Base-by-base conservation (phyloP, 2,888 invertebrate species). In the Noctua fimbriata region DNA sequence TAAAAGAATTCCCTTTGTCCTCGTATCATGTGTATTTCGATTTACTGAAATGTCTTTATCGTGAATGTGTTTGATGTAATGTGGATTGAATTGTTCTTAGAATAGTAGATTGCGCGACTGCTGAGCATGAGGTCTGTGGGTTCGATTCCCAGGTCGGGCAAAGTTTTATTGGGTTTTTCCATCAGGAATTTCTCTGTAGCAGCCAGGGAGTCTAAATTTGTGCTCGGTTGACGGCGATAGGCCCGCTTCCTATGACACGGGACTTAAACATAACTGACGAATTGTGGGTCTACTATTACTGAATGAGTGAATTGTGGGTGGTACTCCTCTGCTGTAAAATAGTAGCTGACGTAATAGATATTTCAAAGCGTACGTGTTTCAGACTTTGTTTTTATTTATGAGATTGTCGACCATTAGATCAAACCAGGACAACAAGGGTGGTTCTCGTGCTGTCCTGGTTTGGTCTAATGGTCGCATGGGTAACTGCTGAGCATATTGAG, bases 1-100 rank as follows among this genome's bases (percentile, higher is more conserved):
- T 78, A 78, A 89, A 79, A 79, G 77, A 78, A 86, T 74, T 85
- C 78, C 69, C 73, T 87, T 85, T 89, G 78, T 79, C 81, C 77
- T 89, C 71, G 58, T 82, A 76, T 65, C 55, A 77, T 69, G 69
- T 82, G 71, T 81, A 78, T 79, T 79, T 78, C 71, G 65, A 76
- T 84, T 78, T 78, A 73, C 76, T 32, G 73, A 69, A 81, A 76
- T 52, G 16, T 73, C 63, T 73, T 87, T 85, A 70, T 76, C 49
- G 41, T 63, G 60, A 72, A 76, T 52, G 67, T 74, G 5, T 73
- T 63, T 84, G 70, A 76, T 65, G 60, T 73, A 60, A 71, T 73
- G 36, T 65, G 21, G 32, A 63, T 86, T 71, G 41, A 67, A 65
- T 74, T 63, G 78, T 82, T 41, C 52, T 66, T 58, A 14, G 44